Evolutionary conservation across 2,888 invertebrate species (phyloP).

Genomic region (Acanthacorydalis orientalis): DNA sequence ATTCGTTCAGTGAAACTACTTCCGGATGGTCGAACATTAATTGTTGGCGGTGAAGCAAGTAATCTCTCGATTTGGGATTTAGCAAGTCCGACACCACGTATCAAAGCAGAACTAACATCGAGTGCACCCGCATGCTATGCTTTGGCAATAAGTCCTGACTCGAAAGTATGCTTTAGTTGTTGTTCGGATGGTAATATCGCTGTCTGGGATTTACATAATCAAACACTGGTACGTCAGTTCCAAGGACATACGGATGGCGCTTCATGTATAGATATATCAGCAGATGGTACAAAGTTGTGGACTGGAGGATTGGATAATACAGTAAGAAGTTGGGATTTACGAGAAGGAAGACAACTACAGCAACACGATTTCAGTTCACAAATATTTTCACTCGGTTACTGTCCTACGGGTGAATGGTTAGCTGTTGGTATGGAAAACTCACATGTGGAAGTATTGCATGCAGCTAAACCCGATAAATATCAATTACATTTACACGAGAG

Average conservation of each 20-base stretch:
- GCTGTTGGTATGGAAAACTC: slow-evolving; percentile 98
- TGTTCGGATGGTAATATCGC: slow-evolving; percentile 97
- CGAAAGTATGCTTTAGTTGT: slow-evolving; percentile 96
- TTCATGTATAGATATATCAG: slow-evolving; percentile 91
- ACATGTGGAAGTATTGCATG: slow-evolving; percentile 86
- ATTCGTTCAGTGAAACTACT: slow-evolving; percentile 88
- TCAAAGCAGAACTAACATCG: slow-evolving; percentile 78
- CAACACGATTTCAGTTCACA: slow-evolving; percentile 91
- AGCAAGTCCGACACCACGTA: slow-evolving; percentile 76
- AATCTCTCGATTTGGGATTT: slow-evolving; percentile 94
- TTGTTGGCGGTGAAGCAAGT: slow-evolving; percentile 93
- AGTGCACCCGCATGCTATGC: slow-evolving; percentile 97
- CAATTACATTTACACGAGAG: slow-evolving; percentile 92
- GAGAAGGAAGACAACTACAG: slow-evolving; percentile 83
- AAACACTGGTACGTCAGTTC: slow-evolving; percentile 81
- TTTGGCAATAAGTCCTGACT: slow-evolving; percentile 90
- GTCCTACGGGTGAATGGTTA: slow-evolving; percentile 92
- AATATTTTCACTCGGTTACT: slow-evolving; percentile 75
- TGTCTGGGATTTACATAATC: slow-evolving; percentile 87
- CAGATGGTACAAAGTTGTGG: slow-evolving; percentile 77
- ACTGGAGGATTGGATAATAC: slow-evolving; percentile 95
- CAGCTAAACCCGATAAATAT: slow-evolving; percentile 85
- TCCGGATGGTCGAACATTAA: slow-evolving; percentile 82
- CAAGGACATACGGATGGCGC: slow-evolving; percentile 97
- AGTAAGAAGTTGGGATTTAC: slow-evolving; percentile 88